phyloP scores from a whole-genome alignment of 35 echinoderm and acorn worm genomes.

The Eucidaris tribuloides region DNA sequence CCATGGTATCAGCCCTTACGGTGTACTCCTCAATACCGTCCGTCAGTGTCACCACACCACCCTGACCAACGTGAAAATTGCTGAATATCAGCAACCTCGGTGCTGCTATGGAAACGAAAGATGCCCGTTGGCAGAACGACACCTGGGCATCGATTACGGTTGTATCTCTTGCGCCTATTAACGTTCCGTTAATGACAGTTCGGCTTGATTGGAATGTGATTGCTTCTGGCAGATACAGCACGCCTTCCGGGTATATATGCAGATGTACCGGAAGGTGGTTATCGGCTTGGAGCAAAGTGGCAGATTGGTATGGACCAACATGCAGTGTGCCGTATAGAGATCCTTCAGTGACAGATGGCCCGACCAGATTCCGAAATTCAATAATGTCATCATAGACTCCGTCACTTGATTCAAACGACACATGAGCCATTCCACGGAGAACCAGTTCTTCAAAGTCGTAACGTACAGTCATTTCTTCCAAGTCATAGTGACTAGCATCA shows the following conservation, averaged over 20 bases:
- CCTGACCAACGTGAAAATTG: constrained; percentile 18
- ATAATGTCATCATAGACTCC: not conserved
- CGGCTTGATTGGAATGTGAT: constrained; percentile 43
- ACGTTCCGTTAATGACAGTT: constrained; percentile 33
- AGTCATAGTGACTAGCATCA: no score
- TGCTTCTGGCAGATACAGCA: constrained; percentile 34
- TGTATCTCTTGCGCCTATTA: constrained; percentile 43
- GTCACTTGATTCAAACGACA: constrained; percentile 52
- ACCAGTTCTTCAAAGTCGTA: constrained; percentile 52
- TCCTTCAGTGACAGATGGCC: constrained; percentile 13
- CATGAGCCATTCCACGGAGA: constrained; percentile 58
- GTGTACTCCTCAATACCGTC: constrained; percentile 19
- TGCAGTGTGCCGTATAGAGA: constrained; percentile 50
- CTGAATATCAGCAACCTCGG: not conserved
- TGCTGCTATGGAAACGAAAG: not conserved
- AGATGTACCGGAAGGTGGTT: constrained; percentile 55
- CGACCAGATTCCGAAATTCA: constrained; percentile 36
- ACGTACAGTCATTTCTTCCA: no score
- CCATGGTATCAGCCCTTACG: constrained; percentile 11
- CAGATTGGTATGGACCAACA: constrained; percentile 48
- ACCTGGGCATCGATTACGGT: constrained; percentile 43
- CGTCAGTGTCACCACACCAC: constrained; percentile 3
- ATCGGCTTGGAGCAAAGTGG: constrained; percentile 9
- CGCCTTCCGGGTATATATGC: constrained; percentile 37
- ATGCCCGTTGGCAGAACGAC: not conserved